A percentile compares a stretch with the other conserved stretches of the same genome.
phyloP scores from a whole-genome alignment of 2,888 invertebrate genomes.

The Syrphus vitripennis region DNA sequence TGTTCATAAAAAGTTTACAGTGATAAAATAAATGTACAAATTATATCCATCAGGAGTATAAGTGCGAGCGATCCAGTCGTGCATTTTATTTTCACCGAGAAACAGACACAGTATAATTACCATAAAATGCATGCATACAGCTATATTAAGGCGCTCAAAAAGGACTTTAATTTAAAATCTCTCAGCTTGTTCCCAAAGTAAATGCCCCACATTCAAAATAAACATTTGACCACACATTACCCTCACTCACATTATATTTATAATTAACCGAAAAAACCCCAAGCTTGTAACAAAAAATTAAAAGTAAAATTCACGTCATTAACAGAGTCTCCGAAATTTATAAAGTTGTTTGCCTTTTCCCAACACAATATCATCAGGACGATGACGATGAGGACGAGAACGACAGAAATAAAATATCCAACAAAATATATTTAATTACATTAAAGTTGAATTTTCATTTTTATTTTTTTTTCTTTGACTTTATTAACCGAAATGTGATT shows the following conservation, averaged over 20 bases:
- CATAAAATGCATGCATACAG: too few relatives aligned
- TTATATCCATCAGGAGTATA: too few relatives aligned
- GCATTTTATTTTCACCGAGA: background rate
- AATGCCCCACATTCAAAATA: background rate
- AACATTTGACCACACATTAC: background rate
- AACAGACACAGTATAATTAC: too few relatives aligned
- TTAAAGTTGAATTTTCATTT: background rate
- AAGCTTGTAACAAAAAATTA: slow-evolving; percentile 2
- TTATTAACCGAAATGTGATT: slow-evolving; percentile 67
- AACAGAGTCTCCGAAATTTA: slow-evolving; percentile 26
- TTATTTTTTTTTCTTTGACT: slow-evolving; percentile 18
- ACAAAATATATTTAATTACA: slow-evolving; percentile 57
- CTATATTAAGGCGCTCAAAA: too few relatives aligned
- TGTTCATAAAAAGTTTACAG: too few relatives aligned
- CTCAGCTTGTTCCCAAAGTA: background rate
- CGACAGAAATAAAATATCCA: background rate
- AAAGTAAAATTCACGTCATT: slow-evolving; percentile 41
- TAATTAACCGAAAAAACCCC: background rate
- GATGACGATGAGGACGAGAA: background rate
- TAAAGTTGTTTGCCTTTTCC: slow-evolving; percentile 37
- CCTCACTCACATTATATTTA: too few relatives aligned
- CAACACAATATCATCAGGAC: background rate
- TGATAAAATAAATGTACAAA: too few relatives aligned
- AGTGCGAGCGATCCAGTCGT: background rate
- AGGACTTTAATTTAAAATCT: background rate